Evolutionary conservation across 2,113 vertebrate genomes (phyloP), one percentile per base, ranked within the genome.

Genomic region (Pygoscelis antarcticus): DNA sequence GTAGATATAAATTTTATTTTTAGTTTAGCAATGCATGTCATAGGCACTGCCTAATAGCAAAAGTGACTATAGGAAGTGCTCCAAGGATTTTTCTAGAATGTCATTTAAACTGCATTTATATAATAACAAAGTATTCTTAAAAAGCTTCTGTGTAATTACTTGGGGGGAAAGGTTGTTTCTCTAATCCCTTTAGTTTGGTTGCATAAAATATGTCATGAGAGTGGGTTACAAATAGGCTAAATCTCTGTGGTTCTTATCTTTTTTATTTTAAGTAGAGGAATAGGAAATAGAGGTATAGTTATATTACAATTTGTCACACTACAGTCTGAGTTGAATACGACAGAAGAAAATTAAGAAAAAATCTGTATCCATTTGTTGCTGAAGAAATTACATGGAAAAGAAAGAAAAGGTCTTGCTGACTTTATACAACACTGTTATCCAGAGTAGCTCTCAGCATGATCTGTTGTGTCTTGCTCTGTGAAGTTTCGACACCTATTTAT

Each of bases 131-230:
- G 65, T 69, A 57, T 74, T 87, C 64, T 70, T 89, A 34, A 57
- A 89, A 87, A 70, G 55, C 78, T 79, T 76, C 81, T 83, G 30
- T 46, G 64, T 89, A 85, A 80, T 95, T 95, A 76, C 66, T 66
- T 72, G 69, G 42, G 78, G 80, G 78, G 80, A 68, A 85, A 87
- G 79, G 60, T 89, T 91, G 64, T 89, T 93, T 49, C 87, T 92
- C 69, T 89, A 76, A 79, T 94, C 76, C 58, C 72, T 83, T 75
- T 64, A 38, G 62, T 71, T 92, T 84, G 81, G 44, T 88, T 88
- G 85, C 64, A 57, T 89, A 60, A 77, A 91, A 93, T 46, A 47
- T 74, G 74, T 85, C 46, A 16, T 49, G 68, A 79, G 89, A 83
- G 58, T 25, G 79, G 46, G 27, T 65, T 77, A 44, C 74, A 64